A percentile compares a stretch with the other conserved stretches of the same genome.
These are phyloP conservation scores for Rissa tridactyla DNA, from an alignment of 2,113 vertebrate species.

Conservation along the genomic window DNA sequence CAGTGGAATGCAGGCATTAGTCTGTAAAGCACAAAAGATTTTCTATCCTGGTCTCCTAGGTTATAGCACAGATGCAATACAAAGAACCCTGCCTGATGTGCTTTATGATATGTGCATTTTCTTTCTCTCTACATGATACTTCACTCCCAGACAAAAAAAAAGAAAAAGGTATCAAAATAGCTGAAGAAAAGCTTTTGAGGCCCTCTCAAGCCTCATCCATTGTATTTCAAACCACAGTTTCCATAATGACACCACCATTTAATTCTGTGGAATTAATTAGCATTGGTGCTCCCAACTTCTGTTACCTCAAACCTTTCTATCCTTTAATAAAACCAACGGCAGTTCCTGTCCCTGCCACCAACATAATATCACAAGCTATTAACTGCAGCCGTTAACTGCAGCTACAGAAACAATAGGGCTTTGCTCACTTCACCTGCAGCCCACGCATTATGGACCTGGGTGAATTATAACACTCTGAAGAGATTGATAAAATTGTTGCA, in stretches of 20 bases:
- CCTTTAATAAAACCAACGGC: not conserved
- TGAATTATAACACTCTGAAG: not conserved
- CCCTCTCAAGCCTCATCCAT: not conserved
- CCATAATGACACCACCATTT: not conserved
- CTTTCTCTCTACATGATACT: not conserved
- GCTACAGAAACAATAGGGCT: not conserved
- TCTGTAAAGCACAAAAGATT: not conserved
- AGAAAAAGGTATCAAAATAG: not conserved
- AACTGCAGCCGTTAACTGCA: not conserved
- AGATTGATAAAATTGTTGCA: not conserved
- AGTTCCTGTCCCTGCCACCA: not conserved
- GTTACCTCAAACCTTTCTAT: not conserved
- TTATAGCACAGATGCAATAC: not conserved
- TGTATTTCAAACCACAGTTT: not conserved
- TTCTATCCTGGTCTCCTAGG: not conserved
- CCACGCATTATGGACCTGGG: not conserved
- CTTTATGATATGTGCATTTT: not conserved
- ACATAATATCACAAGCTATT: not conserved
- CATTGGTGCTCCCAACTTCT: not conserved
- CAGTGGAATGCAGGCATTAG: not conserved
- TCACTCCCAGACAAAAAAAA: not conserved
- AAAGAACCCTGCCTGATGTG: not conserved
- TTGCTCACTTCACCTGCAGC: not conserved
- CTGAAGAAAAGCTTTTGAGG: not conserved
- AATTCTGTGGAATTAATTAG: not conserved